Base-by-base conservation (phyloP, 2,113 vertebrate genomes). In the Colinus virginianus region DNA sequence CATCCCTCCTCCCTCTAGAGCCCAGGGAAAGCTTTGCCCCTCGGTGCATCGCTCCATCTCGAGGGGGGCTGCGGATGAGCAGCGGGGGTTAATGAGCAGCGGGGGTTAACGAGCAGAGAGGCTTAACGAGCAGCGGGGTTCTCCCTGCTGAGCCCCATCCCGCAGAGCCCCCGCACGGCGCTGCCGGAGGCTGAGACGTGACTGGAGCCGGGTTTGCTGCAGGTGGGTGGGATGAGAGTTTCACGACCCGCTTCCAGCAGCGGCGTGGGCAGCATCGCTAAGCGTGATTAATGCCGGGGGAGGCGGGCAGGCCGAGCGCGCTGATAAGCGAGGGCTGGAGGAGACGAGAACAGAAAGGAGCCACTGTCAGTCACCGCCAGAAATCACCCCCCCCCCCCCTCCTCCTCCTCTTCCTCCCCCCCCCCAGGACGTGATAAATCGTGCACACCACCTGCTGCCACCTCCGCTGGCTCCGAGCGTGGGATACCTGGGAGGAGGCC, bases 201-300 rank as follows among this genome's bases (percentile, higher is more conserved):
- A 91, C 92, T 72, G 7, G 72, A 40, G 77, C 74, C 6, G 82
- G 51, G 74, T 42, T 42, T 81, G 53, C 7, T 76, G 59, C 13
- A 48, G 89, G 90, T 59, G 92, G 76, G 90, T 36, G 91, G 81
- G 93, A 90, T 88, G 91, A 55, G 88, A 55, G 22, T 34, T 6
- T 78, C 93, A 95, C 66, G 84, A 84, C 91, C 87, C 25, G 91
- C 79, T 86, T 82, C 72, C 86, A 6, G 93, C 91, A 70, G 83
- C 70, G 93, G 94, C 91, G 93, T 92, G 86, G 93, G 94, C 88
- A 59, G 90, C 86, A 85, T 74, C 80, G 3, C 17, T 53, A 15
- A 3, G 42, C 42, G 70, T 90, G 90, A 95, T 88, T 90, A 93
- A 94, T 86, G 79, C 88, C n/a, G 22, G 25, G 58, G 74, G 28